A percentile compares a stretch with the other conserved stretches of the same genome.
Conservation (phyloP, 2,113 vertebrate species). For the Microtus ochrogaster region DNA sequence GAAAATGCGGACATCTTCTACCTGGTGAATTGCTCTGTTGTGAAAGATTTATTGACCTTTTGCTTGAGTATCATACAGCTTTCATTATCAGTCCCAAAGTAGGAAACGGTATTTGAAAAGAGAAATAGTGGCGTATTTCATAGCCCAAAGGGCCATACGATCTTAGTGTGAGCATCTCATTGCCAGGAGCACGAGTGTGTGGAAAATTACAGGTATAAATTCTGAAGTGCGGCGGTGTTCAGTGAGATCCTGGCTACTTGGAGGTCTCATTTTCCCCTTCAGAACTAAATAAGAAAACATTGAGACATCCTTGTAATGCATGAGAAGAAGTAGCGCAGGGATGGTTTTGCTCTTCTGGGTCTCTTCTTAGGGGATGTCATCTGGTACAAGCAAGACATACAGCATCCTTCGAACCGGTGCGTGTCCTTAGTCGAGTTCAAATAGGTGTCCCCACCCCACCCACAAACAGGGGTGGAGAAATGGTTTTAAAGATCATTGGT, state of each 20-base stretch:
- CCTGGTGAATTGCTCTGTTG: conserved; percentile 61
- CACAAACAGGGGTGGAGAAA: not conserved
- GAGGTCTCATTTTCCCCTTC: conserved; percentile 62
- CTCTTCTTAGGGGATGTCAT: not conserved
- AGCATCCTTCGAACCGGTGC: not conserved
- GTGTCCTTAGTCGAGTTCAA: conserved; percentile 50
- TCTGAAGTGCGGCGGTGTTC: conserved; percentile 25
- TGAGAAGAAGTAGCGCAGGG: not conserved
- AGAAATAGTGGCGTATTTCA: conserved; percentile 56
- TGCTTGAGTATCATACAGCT: conserved; percentile 41
- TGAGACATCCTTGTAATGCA: conserved; percentile 1
- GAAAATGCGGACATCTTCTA: conserved; percentile 56
- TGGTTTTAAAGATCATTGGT: not conserved
- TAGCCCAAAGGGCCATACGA: conserved; percentile 41
- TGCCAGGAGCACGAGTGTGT: conserved; percentile 60
- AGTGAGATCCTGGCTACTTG: conserved; percentile 34
- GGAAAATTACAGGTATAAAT: conserved; percentile 76
- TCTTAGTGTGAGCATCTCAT: conserved; percentile 35
- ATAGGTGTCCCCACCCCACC: not conserved
- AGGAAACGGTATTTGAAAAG: conserved; percentile 71
- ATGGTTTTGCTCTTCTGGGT: conserved; percentile 15
- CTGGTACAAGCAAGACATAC: not conserved
- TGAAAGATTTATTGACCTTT: conserved; percentile 71
- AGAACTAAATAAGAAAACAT: conserved; percentile 68
- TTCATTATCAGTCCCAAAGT: conserved; percentile 54